Evolutionary conservation across 1,140 invertebrate species (phyloP), one percentile per base, ranked within the genome.

Genomic region (Ctenoplectra terminalis): DNA sequence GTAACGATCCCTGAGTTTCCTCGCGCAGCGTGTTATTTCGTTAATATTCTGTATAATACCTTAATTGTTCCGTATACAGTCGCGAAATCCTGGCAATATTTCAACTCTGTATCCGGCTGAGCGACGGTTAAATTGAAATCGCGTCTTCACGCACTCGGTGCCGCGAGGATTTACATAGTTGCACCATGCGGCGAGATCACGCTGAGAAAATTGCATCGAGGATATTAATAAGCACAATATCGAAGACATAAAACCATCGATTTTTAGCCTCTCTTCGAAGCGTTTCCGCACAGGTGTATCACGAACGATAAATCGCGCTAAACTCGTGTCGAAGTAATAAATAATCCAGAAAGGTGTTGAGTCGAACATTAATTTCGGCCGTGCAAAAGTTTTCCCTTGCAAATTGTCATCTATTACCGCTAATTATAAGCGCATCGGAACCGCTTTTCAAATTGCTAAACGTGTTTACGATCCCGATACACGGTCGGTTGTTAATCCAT

Each of bases 181-280:
- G 58, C 52, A 40, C 69, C 69, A 29, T 13, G 63, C 37, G 50
- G 61, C 26, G 75, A n/a, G 31, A 40, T 17, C 66, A 71, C 31
- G 76, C 76, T 78, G 76, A 78, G 76, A 71, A 60, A 61, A 78
- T 78, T 78, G 26, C 76, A 70, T 71, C 66, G 34, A 29, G 2
- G 43, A 26, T 76, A 78, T 78, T 78, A 78, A 78, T 71, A 78
- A 71, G 54, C 66, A 34, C 54, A 60, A 78, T 61, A 71, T 78
- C 58, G 31, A 40, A 37, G 9, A 34, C 20, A 13, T 58, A 15
- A 1, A 56, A n/a, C n/a, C 26, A n/a, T n/a, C n/a, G 54, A 71
- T 78, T 78, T 71, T 71, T 43, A 6, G 4, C 26, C 11, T 23
- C 7, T 17, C 9, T 23, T 4, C 5, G 20, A 4, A 48, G n/a